These are phyloP conservation scores for Dryas iulia DNA, from an alignment of 1,140 invertebrate genomes.

Conservation along the genomic window DNA sequence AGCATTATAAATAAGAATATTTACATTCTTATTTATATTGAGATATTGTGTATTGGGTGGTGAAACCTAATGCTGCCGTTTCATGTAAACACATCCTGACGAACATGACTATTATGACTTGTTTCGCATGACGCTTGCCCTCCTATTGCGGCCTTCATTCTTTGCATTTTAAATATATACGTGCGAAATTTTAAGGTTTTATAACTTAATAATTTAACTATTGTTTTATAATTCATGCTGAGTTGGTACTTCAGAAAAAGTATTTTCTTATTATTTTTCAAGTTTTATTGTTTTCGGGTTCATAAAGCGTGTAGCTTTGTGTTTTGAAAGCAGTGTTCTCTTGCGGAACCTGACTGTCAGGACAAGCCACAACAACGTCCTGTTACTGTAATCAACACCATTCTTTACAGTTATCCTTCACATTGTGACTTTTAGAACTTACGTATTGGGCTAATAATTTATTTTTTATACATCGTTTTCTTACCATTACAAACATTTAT, in stretches of 20 bases:
- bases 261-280: not conserved
- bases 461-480: not conserved
- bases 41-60: not conserved
- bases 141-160: not conserved
- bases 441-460: not conserved
- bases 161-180: not conserved
- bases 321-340: constrained; percentile 37
- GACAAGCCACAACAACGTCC: constrained; percentile 42
- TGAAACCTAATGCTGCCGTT: not conserved
- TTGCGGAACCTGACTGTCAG: constrained; percentile 59
- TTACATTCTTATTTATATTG: not conserved
- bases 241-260: not conserved
- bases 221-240: not conserved
- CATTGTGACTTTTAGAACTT: not conserved
- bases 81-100: not conserved
- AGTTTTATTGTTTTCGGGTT: constrained; percentile 30
- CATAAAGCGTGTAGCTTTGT: constrained; percentile 51
- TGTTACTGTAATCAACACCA: constrained; percentile 63
- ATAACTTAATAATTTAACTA: not conserved
- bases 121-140: not conserved
- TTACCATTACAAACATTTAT: not conserved
- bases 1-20: not conserved
- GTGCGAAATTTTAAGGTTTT: not conserved
- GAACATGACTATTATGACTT: not conserved
- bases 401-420: constrained; percentile 33